Conservation (phyloP, 1,140 invertebrate species). For the Pogonognathellus flavescens region DNA sequence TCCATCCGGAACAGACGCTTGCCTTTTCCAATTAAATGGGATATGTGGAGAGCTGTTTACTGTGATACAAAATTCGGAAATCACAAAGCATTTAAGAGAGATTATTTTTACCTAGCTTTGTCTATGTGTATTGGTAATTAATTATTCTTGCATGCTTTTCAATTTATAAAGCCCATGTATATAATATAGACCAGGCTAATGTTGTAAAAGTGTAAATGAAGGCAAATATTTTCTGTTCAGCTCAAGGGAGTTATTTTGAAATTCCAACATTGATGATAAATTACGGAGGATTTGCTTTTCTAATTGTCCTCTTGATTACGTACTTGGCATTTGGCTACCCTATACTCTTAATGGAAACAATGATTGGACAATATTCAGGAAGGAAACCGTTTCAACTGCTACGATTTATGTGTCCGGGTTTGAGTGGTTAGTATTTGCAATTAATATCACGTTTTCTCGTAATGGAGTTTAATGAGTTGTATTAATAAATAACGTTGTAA, state of each 20-base stretch:
- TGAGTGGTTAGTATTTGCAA: conserved; percentile 11
- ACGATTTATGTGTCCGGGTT: conserved; percentile 25
- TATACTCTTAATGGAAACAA: conserved; percentile 21
- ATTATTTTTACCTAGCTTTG: background rate
- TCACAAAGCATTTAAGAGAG: background rate
- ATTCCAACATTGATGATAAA: background rate
- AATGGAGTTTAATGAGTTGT: too few species aligned
- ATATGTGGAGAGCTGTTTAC: background rate
- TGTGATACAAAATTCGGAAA: background rate
- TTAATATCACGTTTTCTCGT: background rate
- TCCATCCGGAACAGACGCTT: background rate
- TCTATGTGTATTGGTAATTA: conserved; percentile 8
- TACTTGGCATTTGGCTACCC: conserved; percentile 38
- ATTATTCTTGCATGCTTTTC: background rate
- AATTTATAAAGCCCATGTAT: too few species aligned
- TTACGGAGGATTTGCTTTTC: conserved; percentile 2
- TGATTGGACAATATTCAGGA: conserved; percentile 54
- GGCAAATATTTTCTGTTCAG: background rate
- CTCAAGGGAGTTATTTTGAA: background rate
- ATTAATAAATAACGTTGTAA: too few species aligned
- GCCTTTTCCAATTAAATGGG: conserved; percentile 10
- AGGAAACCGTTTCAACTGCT: conserved; percentile 55
- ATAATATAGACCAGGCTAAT: too few species aligned
- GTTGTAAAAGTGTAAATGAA: background rate
- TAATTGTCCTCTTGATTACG: background rate